phyloP scores from a whole-genome alignment of 2,888 invertebrate species.

The Thyatira batis region DNA sequence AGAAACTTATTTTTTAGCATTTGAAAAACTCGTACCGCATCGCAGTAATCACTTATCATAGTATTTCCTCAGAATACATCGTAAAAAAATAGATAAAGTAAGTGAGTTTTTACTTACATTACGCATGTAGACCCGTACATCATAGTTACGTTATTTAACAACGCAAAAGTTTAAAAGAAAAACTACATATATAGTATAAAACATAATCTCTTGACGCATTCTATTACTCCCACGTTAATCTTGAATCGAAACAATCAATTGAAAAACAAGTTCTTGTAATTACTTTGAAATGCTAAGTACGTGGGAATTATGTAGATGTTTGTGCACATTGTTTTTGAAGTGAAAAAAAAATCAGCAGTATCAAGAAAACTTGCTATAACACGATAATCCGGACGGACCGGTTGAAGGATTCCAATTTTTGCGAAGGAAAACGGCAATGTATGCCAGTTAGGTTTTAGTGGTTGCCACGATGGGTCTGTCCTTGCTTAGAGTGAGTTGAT shows the following conservation, averaged over 20 bases:
- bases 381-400: slow-evolving; percentile 50
- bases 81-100: background rate
- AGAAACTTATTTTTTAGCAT: no score
- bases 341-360: slow-evolving; percentile 29
- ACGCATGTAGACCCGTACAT: background rate
- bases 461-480: slow-evolving; percentile 55
- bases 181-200: background rate
- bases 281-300: slow-evolving; percentile 10
- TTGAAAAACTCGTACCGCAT: no score
- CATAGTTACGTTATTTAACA: background rate
- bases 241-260: background rate
- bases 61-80: background rate
- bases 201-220: background rate
- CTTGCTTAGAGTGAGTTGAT: slow-evolving; percentile 56
- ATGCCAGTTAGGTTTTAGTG: slow-evolving; percentile 33
- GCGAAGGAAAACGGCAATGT: slow-evolving; percentile 23
- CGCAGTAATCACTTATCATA: background rate
- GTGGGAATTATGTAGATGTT: slow-evolving; percentile 28
- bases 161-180: background rate
- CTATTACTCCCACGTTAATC: background rate
- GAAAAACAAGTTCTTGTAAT: slow-evolving; percentile 7
- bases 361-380: slow-evolving; percentile 26
- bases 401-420: slow-evolving; percentile 45
- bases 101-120: no score
- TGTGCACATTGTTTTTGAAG: slow-evolving; percentile 32